Evolutionary conservation across 2,113 vertebrate genomes (phyloP).

Genomic region (Albula goreensis): DNA sequence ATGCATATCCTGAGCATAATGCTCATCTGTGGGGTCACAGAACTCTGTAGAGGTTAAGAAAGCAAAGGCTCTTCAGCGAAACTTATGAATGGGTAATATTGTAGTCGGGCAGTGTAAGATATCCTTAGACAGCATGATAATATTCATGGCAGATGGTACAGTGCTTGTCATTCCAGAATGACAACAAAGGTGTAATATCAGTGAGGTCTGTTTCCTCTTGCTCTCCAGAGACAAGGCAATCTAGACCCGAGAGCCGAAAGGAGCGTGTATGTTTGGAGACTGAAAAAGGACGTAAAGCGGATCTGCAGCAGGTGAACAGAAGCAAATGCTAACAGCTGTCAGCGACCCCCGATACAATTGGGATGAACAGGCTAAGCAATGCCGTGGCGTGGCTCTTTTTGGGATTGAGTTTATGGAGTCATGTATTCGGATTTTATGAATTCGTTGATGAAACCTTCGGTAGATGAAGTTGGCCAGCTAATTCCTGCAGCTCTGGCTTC

Average conservation of each 20-base stretch:
- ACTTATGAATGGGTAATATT: background rate
- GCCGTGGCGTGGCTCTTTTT: background rate
- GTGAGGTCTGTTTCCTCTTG: background rate
- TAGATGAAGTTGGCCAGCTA: background rate
- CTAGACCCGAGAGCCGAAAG: background rate
- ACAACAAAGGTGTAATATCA: background rate
- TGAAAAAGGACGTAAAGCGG: constrained; percentile 52
- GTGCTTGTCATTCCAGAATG: background rate
- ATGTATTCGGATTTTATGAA: background rate
- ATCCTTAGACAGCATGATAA: background rate
- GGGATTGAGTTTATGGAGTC: background rate
- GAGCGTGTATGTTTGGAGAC: constrained; percentile 30
- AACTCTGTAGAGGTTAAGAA: background rate
- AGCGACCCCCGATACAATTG: background rate
- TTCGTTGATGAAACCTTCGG: background rate
- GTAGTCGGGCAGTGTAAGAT: background rate
- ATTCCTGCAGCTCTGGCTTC: background rate
- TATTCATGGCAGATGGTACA: background rate
- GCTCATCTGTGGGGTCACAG: no score
- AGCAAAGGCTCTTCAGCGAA: background rate
- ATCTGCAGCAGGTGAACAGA: constrained; percentile 54
- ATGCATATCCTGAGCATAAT: no score
- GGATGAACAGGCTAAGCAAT: background rate
- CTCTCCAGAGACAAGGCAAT: constrained; percentile 20
- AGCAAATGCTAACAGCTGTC: background rate